Base-by-base conservation (phyloP, 1,140 invertebrate genomes). In the Nomia melanderi region DNA sequence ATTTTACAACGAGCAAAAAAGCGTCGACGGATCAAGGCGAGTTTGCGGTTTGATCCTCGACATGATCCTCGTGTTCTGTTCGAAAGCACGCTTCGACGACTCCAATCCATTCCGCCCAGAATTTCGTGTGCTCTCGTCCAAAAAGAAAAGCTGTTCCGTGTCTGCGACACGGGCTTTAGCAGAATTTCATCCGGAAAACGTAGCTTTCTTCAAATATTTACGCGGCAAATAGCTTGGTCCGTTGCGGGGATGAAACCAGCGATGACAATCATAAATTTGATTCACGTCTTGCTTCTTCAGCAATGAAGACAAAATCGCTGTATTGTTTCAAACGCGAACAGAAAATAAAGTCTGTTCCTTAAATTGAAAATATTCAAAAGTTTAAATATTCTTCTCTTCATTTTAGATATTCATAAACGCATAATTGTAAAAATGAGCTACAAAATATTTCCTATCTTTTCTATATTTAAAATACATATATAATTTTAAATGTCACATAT, bases 21-120 rank as follows among this genome's bases (percentile, higher is more conserved):
- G 27, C 41, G 20, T 36, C 9, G 29, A 72, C 27, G 78, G 81
- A 85, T 81, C 82, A 82, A 69, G 65, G 63, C 82, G 78, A 77
- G 81, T 81, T 88, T 79, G 81, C 71, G 78, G 74, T 74, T 81
- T 74, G 84, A 84, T 84, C 83, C 84, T 71, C 54, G 72, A 36
- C 67, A 39, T 81, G 87, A 89, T 89, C 88, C 86, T 78, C 66
- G 75, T 81, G 83, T 80, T 63, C 67, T 72, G 78, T 81, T 79
- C 73, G 71, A 84, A 85, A 77, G 85, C 87, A 89, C 88, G 88
- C 81, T 64, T 87, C 82, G 72, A 77, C 77, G 79, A 69, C 73
- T 86, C 78, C 82, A 78, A 84, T 86, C 81, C 86, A 70, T 87
- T 87, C 77, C 75, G 60, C 39, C 63, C 70, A 36, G 81, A 74